Evolutionary conservation across 2,113 vertebrate genomes (phyloP), one percentile per base, ranked within the genome.

Genomic region (Nipponia nippon): DNA sequence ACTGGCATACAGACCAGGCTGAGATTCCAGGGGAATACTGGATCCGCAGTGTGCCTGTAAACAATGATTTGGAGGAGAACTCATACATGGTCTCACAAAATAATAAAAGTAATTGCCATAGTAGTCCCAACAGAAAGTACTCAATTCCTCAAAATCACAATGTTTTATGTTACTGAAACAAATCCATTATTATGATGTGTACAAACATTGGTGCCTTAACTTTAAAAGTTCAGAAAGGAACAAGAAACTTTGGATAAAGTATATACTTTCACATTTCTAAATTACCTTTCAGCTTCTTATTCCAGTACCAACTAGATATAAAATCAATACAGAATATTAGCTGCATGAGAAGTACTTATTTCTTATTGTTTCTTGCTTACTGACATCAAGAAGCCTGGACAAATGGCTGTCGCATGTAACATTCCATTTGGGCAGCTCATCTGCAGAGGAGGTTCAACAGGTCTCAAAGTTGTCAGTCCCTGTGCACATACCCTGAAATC

Each of bases 321-420:
- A 89, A 79, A 61, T 18, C 46, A 36, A 66, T 26, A 61, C 16
- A 65, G 29, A 27, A 13, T 12, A 56, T 34, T 19, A 70, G 11
- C 50, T 66, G 16, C 55, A 70, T 1, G 2, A 27, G 29, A 46
- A 21, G 27, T 23, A 52, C 29, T 34, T 49, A 30, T 22, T 82
- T 29, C 29, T 27, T 78, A 40, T 1, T 21, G 29, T 27, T 78
- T 50, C 50, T 30, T 63, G 38, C 38, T 63, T 44, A n/a, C 13
- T 44, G 27, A 4, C 16, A 36, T 5, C 1, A 9, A 59, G n/a
- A 67, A 62, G 5, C 8, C 38, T 58, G 62, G 52, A 72, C 32
- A 63, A 61, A 49, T 0, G 4, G 21, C 23, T 44, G 38, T 9
- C 2, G 3, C 36, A n/a, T 1, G 8, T 19, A 56, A 34, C 16